Evolutionary conservation across 2,113 vertebrate species (phyloP), one percentile per base, ranked within the genome.

Genomic region (Thamnophis sirtalis): DNA sequence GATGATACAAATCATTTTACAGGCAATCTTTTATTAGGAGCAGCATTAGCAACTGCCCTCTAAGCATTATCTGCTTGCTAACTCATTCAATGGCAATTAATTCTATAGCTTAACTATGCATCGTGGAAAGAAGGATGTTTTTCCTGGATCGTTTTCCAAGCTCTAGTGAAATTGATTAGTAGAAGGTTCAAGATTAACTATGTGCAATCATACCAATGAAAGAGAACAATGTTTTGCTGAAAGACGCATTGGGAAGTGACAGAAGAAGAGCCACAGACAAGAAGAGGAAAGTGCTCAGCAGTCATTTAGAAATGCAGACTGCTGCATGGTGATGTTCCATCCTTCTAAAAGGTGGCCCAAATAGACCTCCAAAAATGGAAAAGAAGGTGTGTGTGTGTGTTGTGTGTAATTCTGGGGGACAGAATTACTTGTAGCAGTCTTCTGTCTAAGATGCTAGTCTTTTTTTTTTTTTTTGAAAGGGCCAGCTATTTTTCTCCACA

Each of bases 391-490:
- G 24, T 26, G 24, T 26, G 7, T 3, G 3, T 88, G 10, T 10
- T n/a, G 5, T 4, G 2, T 89, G 22, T 58, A 26, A 58, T 24
- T 24, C 7, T 58, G 48, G n/a, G 15, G n/a, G n/a, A 33, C 22
- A 53, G 24, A 28, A 53, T 38, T 17, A 63, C 4, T 15, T 80
- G 5, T 11, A 43, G 15, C 38, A 80, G 86, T 43, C 51, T 19
- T 56, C 33, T 51, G 15, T 89, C 19, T 24, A 43, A 89, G 88
- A 85, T 89, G 55, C 55, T 58, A 68, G 28, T 92, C 3, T 24
- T 89, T 80, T n/a, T n/a, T n/a, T n/a, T n/a, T n/a, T n/a, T n/a
- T n/a, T 89, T 63, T 48, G 28, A 89, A 85, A 92, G 73, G 55
- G 43, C n/a, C 50, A 48, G 60, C 50, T 53, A 85, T 63, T 89